These are phyloP conservation scores for Rotaria socialis DNA, from an alignment of 2,888 invertebrate genomes.

Conservation along the genomic window DNA sequence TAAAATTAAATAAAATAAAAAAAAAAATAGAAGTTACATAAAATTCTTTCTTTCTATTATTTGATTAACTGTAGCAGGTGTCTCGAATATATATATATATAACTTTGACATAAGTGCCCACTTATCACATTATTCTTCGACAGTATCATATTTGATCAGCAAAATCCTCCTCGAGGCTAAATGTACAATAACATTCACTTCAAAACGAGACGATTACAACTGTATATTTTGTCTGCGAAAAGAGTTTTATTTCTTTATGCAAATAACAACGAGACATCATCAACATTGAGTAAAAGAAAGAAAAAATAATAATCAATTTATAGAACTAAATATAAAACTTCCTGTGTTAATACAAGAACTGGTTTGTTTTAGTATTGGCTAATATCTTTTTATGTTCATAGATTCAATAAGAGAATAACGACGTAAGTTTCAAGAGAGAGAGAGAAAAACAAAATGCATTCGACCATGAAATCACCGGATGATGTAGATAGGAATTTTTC, in stretches of 20 bases:
- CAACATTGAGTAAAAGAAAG: neutral
- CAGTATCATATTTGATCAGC: neutral
- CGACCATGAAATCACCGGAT: slow-evolving; percentile 11
- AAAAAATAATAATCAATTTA: neutral
- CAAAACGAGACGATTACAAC: neutral
- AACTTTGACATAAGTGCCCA: neutral
- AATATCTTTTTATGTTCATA: neutral
- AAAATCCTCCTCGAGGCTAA: neutral
- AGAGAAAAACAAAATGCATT: neutral
- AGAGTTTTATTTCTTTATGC: neutral
- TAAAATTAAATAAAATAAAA: neutral
- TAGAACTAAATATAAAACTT: neutral
- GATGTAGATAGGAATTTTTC: neutral
- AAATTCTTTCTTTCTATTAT: neutral
- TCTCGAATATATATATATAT: neutral
- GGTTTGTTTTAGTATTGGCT: neutral
- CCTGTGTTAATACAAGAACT: too few species aligned
- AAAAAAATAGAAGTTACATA: neutral
- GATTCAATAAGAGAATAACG: neutral
- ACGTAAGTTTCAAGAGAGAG: neutral
- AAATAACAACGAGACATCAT: neutral
- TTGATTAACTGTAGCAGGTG: neutral
- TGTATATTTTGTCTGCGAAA: neutral
- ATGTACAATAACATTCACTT: neutral
- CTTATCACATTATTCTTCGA: neutral